Percentiles rank a stretch among this genome's conserved stretches.
Evolutionary conservation across 2,888 invertebrate species (phyloP).

Genomic region (Brenthis ino): DNA sequence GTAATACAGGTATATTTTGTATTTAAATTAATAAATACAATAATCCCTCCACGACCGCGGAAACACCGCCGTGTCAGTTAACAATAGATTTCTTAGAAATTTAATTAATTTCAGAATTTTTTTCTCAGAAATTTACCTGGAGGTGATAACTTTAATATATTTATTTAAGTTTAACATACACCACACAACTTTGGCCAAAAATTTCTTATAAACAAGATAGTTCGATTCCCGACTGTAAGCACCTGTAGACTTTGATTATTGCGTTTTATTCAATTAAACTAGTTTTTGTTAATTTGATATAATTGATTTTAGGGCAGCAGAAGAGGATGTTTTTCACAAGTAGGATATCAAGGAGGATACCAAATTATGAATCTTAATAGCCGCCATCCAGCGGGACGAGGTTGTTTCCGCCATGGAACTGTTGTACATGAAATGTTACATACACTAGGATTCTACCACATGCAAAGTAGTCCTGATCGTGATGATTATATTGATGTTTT

Average conservation of each 20-base stretch:
- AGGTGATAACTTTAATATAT: no score
- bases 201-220: no score
- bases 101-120: no score
- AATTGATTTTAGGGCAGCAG: slow-evolving; percentile 61
- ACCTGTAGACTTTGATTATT: no score
- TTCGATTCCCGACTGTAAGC: no score
- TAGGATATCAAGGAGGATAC: slow-evolving; percentile 75
- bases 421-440: slow-evolving; percentile 90
- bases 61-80: no score
- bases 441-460: slow-evolving; percentile 91
- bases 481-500: slow-evolving; percentile 88
- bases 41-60: background rate
- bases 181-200: no score
- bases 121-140: no score
- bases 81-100: no score
- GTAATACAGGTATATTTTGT: slow-evolving; percentile 66
- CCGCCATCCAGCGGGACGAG: slow-evolving; percentile 80
- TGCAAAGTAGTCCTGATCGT: slow-evolving; percentile 90
- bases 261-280: background rate
- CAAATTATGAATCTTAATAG: slow-evolving; percentile 82
- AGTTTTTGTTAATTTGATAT: background rate
- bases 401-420: slow-evolving; percentile 85
- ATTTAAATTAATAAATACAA: background rate
- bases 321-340: slow-evolving; percentile 76
- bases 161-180: no score